Percentiles rank a stretch among this genome's conserved stretches.
phyloP scores from a whole-genome alignment of 2,888 invertebrate genomes.

The Agriopis leucophaearia region DNA sequence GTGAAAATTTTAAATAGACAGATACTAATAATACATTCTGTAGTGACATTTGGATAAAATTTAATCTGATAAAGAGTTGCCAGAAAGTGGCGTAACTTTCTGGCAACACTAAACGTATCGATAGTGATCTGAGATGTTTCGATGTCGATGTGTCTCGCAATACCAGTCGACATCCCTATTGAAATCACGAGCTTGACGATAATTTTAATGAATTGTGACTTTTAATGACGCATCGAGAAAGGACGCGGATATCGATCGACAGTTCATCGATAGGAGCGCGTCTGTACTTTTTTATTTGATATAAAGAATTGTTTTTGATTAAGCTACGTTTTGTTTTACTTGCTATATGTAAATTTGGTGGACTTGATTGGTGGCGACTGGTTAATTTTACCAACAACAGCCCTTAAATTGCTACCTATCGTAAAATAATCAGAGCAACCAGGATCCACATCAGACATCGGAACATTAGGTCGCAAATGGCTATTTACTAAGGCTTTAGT shows the following conservation, averaged over 20 bases:
- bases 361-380: too few relatives aligned
- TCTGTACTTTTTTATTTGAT: conserved; percentile 39
- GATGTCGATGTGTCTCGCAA: conserved; percentile 79
- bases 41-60: neutral
- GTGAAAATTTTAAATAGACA: neutral
- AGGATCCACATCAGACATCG: too few relatives aligned
- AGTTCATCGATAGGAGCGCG: conserved; percentile 47
- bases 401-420: too few relatives aligned
- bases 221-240: conserved; percentile 79
- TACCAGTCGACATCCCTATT: conserved; percentile 83
- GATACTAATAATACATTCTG: neutral
- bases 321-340: neutral
- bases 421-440: too few relatives aligned
- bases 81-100: neutral
- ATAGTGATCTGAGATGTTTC: conserved; percentile 80
- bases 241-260: conserved; percentile 59
- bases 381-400: neutral
- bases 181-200: conserved; percentile 81
- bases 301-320: neutral
- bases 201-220: conserved; percentile 85
- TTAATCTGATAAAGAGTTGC: neutral
- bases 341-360: neutral
- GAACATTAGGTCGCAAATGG: too few relatives aligned
- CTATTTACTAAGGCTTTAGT: too few relatives aligned
- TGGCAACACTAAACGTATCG: conserved; percentile 50